Base-by-base conservation (phyloP, 2,797 vertebrate species). In the Pipistrellus pipistrellus region DNA sequence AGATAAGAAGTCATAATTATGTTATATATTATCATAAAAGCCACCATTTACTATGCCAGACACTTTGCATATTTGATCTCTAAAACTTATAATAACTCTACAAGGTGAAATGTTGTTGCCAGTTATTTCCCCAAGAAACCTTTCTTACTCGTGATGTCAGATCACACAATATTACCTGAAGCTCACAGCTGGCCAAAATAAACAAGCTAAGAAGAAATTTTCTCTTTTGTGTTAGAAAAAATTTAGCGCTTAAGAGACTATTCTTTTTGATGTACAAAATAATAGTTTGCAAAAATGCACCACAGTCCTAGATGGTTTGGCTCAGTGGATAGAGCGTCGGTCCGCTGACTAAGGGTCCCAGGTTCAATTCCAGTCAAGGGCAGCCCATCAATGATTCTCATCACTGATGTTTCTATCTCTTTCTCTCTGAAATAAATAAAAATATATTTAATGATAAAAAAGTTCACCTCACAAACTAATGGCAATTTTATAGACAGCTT, bases 71-170 rank as follows among this genome's bases (percentile, higher is more conserved):
- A 72, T 46, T 27, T 72, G 53, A 71, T 76, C 25, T 81, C 12
- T 93, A 86, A 83, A 85, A 89, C 51, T 71, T 76, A 7, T 6
- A 77, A 81, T 2, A 59, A 68, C 18, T 10, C 27, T 90, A 73
- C 7, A 69, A 82, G 21, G 53, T 91, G 85, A 90, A 87, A 27
- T 89, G 46, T 41, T 80, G 44, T 59, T 51, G 30, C 14, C 64
- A 83, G 46, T 95, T 88, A 87, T 64, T 95, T 72, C 64, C 64
- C 86, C 78, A 94, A 95, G 76, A 92, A 89, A 92, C 59, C 15
- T 59, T 80, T 93, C 85, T 78, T 69, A 66, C 9, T 76, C 55
- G 44, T 92, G 30, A 64, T 80, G 32, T 82, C 44, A 85, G 55
- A 89, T 96, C 35, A 75, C 55, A 90, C 32, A 93, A 64, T 80